Conservation (phyloP, 2,888 invertebrate species). For the Ellobium chinense region DNA sequence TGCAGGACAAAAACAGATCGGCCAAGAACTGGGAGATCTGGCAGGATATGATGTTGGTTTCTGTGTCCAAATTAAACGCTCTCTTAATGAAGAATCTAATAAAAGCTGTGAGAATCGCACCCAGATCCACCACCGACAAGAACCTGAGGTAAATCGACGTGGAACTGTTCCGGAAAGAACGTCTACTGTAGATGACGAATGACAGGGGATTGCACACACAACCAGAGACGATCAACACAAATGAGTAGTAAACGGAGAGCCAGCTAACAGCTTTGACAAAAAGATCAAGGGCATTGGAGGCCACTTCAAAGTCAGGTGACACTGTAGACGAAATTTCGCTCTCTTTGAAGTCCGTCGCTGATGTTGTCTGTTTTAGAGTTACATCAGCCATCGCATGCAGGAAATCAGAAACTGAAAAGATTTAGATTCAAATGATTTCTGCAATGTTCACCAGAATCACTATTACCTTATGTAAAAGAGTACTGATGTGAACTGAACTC, state of each 20-base stretch:
- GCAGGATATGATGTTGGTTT: background rate
- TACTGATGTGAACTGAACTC: too few relatives aligned
- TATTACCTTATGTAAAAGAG: too few relatives aligned
- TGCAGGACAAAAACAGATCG: background rate
- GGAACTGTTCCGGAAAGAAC: background rate
- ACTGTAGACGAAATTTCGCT: too few relatives aligned
- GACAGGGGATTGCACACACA: background rate
- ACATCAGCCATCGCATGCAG: too few relatives aligned
- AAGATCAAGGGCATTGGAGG: too few relatives aligned
- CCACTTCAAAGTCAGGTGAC: too few relatives aligned
- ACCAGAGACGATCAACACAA: background rate
- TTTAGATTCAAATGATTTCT: too few relatives aligned
- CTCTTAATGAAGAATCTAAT: background rate
- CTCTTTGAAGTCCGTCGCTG: too few relatives aligned
- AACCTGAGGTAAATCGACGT: background rate
- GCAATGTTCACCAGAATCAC: too few relatives aligned
- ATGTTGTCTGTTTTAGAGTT: too few relatives aligned
- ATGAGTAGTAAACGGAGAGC: background rate
- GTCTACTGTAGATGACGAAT: background rate
- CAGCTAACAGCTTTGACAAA: background rate
- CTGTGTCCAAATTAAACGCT: background rate
- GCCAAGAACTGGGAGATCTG: background rate
- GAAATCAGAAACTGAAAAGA: too few relatives aligned
- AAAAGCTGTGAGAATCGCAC: background rate
- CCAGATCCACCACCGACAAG: background rate